Conservation (phyloP, 1,140 invertebrate genomes). For the Rhizoglyphus robini region DNA sequence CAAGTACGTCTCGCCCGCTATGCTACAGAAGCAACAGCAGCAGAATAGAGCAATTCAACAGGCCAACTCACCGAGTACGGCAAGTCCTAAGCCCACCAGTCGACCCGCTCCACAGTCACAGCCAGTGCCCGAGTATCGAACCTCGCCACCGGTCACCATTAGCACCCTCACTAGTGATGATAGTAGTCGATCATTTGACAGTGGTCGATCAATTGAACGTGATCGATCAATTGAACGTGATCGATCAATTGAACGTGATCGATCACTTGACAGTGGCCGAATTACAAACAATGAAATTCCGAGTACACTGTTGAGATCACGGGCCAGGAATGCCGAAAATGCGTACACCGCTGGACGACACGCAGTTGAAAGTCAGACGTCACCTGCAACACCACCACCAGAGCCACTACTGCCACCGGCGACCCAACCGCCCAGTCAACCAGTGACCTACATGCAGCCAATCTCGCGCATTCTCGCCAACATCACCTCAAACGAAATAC, state of each 20-base stretch:
- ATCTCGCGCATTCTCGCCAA: background rate
- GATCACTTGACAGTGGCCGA: too few relatives aligned
- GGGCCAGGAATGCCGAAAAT: too few relatives aligned
- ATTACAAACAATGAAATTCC: too few relatives aligned
- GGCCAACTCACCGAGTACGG: background rate
- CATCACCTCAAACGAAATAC: background rate
- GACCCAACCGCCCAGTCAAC: background rate
- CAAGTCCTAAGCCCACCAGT: background rate
- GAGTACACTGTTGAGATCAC: too few relatives aligned
- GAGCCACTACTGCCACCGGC: too few relatives aligned
- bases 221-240: too few relatives aligned
- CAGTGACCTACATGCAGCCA: background rate
- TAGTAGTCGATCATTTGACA: too few relatives aligned
- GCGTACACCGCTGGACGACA: background rate
- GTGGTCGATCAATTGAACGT: too few relatives aligned
- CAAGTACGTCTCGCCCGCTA: constrained; percentile 18
- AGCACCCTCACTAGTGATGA: too few relatives aligned
- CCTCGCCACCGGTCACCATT: background rate
- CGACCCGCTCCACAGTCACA: background rate
- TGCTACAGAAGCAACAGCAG: constrained; percentile 17
- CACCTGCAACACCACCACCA: too few relatives aligned
- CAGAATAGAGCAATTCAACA: background rate
- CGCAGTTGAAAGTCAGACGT: too few relatives aligned
- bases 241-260: too few relatives aligned
- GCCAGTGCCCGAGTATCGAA: background rate